Evolutionary conservation across 1,140 invertebrate species (phyloP), one percentile per base, ranked within the genome.

Genomic region (Neodiprion fabricii): DNA sequence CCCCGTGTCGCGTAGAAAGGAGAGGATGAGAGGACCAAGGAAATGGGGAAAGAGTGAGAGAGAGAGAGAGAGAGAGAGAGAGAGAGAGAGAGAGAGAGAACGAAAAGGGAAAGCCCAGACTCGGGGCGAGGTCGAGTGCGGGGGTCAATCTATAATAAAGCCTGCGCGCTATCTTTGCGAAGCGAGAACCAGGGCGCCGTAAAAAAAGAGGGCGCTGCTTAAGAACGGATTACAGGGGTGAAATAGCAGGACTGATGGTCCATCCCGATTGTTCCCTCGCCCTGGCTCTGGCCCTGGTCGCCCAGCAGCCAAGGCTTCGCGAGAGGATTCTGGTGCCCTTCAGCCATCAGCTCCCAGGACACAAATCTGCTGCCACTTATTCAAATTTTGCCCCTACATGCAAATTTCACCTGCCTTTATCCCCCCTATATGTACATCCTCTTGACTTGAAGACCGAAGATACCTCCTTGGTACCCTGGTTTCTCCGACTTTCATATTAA

Each of bases 101-200:
- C 28, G 68, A 65, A 76, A 67, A 50, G 67, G 21, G 17, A 69
- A 40, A 48, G 21, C 2, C 75, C 76, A 77, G 73, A 75, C 78
- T 12, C 11, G 12, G 23, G 77, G 79, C 76, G 78, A 80, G 83
- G 83, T 84, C 83, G 83, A 86, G 85, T 82, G 79, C 67, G 82
- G 82, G 81, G 86, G 85, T 86, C 86, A 86, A 87, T 87, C 86
- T 87, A 87, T 86, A 86, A 87, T 87, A 86, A 86, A 86, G 83
- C 85, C 81, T 78, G 53, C 28, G 81, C 81, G 79, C 84, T 86
- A 86, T 87, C 85, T 86, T 79, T 74, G 72, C 66, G 76, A 79
- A 84, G 86, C 84, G 85, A 82, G 82, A 86, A 86, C 82, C 77
- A 65, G 76, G 74, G 79, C 74, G 81, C 86, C 86, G 84, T 88